Evolutionary conservation across 2,888 invertebrate genomes (phyloP).

Genomic region (Tribolium freemani): DNA sequence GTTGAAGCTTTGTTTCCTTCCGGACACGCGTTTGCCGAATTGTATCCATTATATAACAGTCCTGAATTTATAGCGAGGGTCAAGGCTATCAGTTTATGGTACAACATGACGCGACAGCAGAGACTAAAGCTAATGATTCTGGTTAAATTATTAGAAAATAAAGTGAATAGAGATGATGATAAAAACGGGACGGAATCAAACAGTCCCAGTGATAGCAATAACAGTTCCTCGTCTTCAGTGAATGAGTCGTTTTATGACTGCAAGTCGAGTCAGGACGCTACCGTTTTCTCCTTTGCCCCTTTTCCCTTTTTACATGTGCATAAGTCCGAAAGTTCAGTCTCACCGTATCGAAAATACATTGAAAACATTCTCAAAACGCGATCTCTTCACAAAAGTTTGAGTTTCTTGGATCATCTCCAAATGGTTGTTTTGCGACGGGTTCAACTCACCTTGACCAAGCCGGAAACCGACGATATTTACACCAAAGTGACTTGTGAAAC

Average conservation of each 20-base stretch:
- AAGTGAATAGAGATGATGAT: slow-evolving; percentile 54
- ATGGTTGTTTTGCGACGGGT: slow-evolving; percentile 79
- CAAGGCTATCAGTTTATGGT: slow-evolving; percentile 92
- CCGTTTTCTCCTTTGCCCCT: slow-evolving; percentile 68
- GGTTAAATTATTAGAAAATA: slow-evolving; percentile 74
- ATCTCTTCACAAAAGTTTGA: slow-evolving; percentile 85
- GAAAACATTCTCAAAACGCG: slow-evolving; percentile 90
- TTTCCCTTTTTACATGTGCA: slow-evolving; percentile 17
- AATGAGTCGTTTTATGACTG: slow-evolving; percentile 55
- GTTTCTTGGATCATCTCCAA: slow-evolving; percentile 83
- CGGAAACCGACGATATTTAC: slow-evolving; percentile 62
- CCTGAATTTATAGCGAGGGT: slow-evolving; percentile 76
- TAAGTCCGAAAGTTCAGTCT: slow-evolving; percentile 52
- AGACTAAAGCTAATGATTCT: slow-evolving; percentile 84
- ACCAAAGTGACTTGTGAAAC: slow-evolving; percentile 53
- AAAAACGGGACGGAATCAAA: slow-evolving; percentile 48
- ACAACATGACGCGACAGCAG: slow-evolving; percentile 89
- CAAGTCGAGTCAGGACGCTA: slow-evolving; percentile 58
- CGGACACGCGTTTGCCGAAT: slow-evolving; percentile 81
- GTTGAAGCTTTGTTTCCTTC: slow-evolving; percentile 90
- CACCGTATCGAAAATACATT: slow-evolving; percentile 80
- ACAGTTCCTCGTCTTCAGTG: slow-evolving; percentile 63
- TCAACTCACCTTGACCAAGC: slow-evolving; percentile 78
- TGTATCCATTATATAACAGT: slow-evolving; percentile 80
- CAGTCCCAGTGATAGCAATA: slow-evolving; percentile 70